These are phyloP conservation scores for Disparrhopalites patrizii DNA, from an alignment of 2,888 invertebrate species.

Conservation along the genomic window DNA sequence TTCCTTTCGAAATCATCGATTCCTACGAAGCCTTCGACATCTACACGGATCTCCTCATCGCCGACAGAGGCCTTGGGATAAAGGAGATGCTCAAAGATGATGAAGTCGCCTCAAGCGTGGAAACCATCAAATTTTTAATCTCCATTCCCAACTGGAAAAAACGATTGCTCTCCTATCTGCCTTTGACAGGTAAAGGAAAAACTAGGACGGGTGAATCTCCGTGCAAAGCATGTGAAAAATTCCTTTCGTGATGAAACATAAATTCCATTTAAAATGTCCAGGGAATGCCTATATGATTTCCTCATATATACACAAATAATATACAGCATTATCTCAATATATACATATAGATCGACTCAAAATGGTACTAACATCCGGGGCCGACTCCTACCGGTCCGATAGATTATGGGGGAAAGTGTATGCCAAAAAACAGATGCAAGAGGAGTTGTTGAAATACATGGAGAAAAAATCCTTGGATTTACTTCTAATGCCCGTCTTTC, in stretches of 20 bases:
- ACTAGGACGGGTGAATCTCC: no score
- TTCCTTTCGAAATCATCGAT: conserved; percentile 38
- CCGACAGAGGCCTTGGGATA: conserved; percentile 39
- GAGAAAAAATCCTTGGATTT: neutral
- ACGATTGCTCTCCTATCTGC: neutral
- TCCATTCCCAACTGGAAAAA: neutral
- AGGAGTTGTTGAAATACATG: conserved; percentile 8
- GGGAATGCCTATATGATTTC: no score
- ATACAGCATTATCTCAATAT: no score
- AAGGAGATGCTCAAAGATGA: conserved; percentile 35
- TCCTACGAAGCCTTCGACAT: conserved; percentile 29
- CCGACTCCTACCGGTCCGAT: neutral
- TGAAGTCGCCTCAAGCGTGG: neutral
- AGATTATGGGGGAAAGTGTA: conserved; percentile 4
- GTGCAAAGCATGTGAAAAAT: no score
- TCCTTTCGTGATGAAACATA: no score
- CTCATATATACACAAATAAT: no score
- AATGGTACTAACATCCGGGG: neutral
- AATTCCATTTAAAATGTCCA: no score
- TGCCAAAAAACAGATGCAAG: neutral
- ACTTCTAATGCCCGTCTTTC: neutral
- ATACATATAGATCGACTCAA: neutral
- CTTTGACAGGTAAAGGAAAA: neutral
- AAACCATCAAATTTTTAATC: neutral
- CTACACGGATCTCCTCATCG: conserved; percentile 23